Conservation (phyloP, 1,140 invertebrate species). For the Drosophila grimshawi region DNA sequence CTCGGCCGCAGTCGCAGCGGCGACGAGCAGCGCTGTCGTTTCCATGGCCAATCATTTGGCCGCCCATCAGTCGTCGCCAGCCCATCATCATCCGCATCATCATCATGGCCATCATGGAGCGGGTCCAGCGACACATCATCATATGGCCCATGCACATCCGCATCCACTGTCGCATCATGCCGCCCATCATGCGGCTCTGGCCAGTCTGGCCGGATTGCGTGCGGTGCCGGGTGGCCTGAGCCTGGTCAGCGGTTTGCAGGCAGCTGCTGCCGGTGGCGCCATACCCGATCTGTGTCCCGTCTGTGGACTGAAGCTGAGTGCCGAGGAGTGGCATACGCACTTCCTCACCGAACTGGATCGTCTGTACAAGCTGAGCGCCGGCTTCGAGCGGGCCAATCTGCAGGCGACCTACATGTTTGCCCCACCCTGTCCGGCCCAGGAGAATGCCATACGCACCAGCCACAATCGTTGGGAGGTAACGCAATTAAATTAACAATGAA, state of each 20-base stretch:
- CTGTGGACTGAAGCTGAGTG: slow-evolving; percentile 89
- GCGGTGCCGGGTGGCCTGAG: slow-evolving; percentile 69
- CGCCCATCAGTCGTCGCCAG: slow-evolving; percentile 48
- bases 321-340: slow-evolving; percentile 91
- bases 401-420: slow-evolving; percentile 83
- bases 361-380: slow-evolving; percentile 87
- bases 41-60: slow-evolving; percentile 72
- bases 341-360: slow-evolving; percentile 92
- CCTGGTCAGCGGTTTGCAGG: slow-evolving; percentile 65
- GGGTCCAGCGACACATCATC: slow-evolving; percentile 64
- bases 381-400: slow-evolving; percentile 85
- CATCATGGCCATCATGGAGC: slow-evolving; percentile 61
- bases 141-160: slow-evolving; percentile 67
- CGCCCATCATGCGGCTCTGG: slow-evolving; percentile 74
- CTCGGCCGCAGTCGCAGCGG: slow-evolving; percentile 46
- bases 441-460: slow-evolving; percentile 85
- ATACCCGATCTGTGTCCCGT: slow-evolving; percentile 88
- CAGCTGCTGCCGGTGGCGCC: slow-evolving; percentile 67
- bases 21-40: slow-evolving; percentile 62
- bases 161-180: slow-evolving; percentile 68
- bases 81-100: slow-evolving; percentile 59
- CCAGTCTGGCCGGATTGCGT: slow-evolving; percentile 70
- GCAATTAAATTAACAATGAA: too few relatives aligned
- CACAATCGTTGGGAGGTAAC: slow-evolving; percentile 90
- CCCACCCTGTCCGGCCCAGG: slow-evolving; percentile 84